Base-by-base conservation (phyloP, 2,113 vertebrate genomes). In the Rattus rattus region DNA sequence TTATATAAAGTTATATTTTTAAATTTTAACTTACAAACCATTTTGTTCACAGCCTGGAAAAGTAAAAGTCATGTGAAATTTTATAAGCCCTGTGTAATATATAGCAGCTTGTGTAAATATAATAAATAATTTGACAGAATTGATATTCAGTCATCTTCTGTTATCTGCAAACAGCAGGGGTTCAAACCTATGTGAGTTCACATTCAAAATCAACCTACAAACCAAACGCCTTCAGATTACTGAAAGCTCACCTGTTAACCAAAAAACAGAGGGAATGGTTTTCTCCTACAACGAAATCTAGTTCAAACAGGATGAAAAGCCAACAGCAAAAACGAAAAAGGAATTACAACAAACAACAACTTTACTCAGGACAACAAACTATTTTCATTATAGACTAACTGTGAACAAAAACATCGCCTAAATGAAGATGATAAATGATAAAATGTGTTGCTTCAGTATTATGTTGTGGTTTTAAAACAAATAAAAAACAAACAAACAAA, bases 371-470 rank as follows among this genome's bases (percentile, higher is more conserved):
- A 63, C 73, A 96, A 96, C 17, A 75, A 73, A 75, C 14, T 10
- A 56, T 10, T 77, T 95, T 80, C 54, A 88, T 63, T 92, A 90
- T 91, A 92, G 70, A 28, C 26, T 95, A 92, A 94, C 73, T 90
- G 92, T 84, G 65, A 96, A 87, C 28, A 95, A 88, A n/a, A 94
- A 9, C 33, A 73, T 4, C 12, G 90, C 70, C 70, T 86, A 88
- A 80, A 94, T 88, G 36, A 97, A 97, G 88, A 95, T 77, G 30
- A 86, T 72, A 97, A 93, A 94, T 92, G 83, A 91, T 95, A 92
- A 97, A 92, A 72, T 88, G 52, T 67, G 69, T 95, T 80, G 52
- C 93, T 76, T 95, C 75, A 90, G 33, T 90, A 94, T 83, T 77
- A 76, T 81, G 67, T 67, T 96, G 28, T 79, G 47, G 8, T 33